Conservation (phyloP, 2,113 vertebrate species). For the Leucopsar rothschildi region DNA sequence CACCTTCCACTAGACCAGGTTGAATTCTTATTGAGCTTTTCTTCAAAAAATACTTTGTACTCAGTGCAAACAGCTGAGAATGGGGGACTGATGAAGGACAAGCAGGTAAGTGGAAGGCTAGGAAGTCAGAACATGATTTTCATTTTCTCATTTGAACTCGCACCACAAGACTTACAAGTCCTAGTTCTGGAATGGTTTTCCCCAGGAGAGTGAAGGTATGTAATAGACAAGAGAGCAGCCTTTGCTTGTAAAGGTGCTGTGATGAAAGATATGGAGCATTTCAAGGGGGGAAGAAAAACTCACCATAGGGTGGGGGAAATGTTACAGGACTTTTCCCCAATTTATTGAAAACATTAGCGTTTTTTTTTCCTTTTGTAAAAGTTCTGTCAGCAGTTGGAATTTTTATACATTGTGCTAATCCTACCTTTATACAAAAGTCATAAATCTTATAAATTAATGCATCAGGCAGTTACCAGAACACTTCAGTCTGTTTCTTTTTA, state of each 20-base stretch:
- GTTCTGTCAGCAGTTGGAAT: slow-evolving; percentile 18
- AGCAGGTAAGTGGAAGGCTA: not conserved
- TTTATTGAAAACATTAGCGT: not conserved
- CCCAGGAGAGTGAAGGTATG: not conserved
- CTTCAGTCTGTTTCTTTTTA: slow-evolving; percentile 63
- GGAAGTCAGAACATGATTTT: not conserved
- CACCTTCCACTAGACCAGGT: not conserved
- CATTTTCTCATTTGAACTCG: not conserved
- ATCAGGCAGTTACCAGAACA: slow-evolving; percentile 46
- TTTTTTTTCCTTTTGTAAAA: not conserved
- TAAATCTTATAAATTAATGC: slow-evolving; percentile 55
- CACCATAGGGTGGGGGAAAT: not conserved
- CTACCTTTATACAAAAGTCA: slow-evolving; percentile 46
- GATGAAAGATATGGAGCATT: slow-evolving; percentile 1
- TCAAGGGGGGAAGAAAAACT: not conserved
- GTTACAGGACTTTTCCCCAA: not conserved
- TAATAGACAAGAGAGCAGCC: not conserved
- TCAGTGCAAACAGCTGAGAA: not conserved
- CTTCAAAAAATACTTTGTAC: not conserved
- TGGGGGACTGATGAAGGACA: not conserved
- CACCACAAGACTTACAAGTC: not conserved
- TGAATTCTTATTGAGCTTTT: not conserved
- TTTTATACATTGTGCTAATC: slow-evolving; percentile 52
- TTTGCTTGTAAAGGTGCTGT: slow-evolving; percentile 1
- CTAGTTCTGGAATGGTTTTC: not conserved